Conservation (phyloP, 2,113 vertebrate species). For the Ptyas mucosa region DNA sequence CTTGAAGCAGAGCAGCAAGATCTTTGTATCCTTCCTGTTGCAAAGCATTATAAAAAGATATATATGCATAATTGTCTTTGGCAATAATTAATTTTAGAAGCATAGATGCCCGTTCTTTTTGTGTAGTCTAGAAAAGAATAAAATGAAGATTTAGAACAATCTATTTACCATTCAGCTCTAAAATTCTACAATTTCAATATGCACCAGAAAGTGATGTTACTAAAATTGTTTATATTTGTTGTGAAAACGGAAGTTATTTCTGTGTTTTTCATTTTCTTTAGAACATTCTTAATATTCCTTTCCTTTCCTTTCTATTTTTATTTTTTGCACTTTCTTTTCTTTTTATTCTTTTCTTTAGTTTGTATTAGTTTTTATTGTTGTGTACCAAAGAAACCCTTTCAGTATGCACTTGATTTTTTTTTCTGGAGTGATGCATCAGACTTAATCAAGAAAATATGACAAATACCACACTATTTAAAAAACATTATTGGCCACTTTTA, state of each 20-base stretch:
- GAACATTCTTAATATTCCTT: background rate
- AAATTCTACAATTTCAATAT: background rate
- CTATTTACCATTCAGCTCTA: background rate
- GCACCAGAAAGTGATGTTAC: background rate
- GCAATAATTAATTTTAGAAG: conserved; percentile 82
- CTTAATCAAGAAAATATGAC: background rate
- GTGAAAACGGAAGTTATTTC: background rate
- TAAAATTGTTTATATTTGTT: background rate
- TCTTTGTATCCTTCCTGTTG: conserved; percentile 85
- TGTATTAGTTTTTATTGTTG: background rate
- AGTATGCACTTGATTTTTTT: background rate
- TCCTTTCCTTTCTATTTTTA: background rate
- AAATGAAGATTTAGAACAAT: background rate
- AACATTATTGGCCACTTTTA: background rate
- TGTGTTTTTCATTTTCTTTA: background rate
- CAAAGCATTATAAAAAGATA: conserved; percentile 94
- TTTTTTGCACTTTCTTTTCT: background rate
- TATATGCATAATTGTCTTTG: conserved; percentile 85
- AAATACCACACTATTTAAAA: background rate
- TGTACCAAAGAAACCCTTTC: background rate
- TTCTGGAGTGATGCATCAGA: background rate
- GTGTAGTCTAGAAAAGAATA: conserved; percentile 71
- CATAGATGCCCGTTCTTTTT: conserved; percentile 76
- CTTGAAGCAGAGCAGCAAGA: conserved; percentile 81
- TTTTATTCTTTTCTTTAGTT: background rate